Percentiles rank a stretch among this genome's conserved stretches.
phyloP scores from a whole-genome alignment of 2,888 invertebrate species.

The Coenonympha arcania region DNA sequence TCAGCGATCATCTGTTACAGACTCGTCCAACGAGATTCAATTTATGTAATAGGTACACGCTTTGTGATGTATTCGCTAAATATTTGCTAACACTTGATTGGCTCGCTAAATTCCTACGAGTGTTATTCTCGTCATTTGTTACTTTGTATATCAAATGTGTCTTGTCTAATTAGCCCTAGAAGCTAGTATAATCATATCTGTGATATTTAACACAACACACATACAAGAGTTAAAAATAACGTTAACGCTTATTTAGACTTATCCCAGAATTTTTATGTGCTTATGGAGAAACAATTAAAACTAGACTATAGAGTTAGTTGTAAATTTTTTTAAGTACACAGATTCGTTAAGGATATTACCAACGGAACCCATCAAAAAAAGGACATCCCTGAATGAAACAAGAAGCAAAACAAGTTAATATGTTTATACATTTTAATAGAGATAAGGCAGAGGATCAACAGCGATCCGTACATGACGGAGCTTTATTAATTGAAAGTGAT shows the following conservation, averaged over 20 bases:
- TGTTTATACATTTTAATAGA: neutral
- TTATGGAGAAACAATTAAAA: too few relatives aligned
- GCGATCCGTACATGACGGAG: slow-evolving; percentile 12
- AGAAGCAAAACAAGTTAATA: too few relatives aligned
- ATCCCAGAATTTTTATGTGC: too few relatives aligned
- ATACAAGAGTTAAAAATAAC: too few relatives aligned
- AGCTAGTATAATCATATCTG: neutral
- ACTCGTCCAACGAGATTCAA: slow-evolving; percentile 16
- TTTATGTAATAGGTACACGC: slow-evolving; percentile 20
- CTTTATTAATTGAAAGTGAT: slow-evolving; percentile 44
- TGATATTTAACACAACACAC: neutral
- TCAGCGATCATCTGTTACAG: slow-evolving; percentile 18
- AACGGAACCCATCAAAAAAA: too few relatives aligned
- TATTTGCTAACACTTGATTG: slow-evolving; percentile 10
- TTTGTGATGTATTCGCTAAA: slow-evolving; percentile 15
- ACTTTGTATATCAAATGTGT: slow-evolving; percentile 1
- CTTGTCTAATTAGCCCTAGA: neutral
- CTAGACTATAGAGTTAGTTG: too few relatives aligned
- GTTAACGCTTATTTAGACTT: too few relatives aligned
- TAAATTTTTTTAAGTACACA: too few relatives aligned
- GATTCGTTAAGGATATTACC: too few relatives aligned
- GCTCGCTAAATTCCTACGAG: slow-evolving; percentile 4
- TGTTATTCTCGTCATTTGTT: neutral
- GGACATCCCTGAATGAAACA: too few relatives aligned
- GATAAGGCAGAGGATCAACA: slow-evolving; percentile 1